A percentile compares a stretch with the other conserved stretches of the same genome.
These are phyloP conservation scores for Merodon equestris DNA, from an alignment of 2,888 invertebrate genomes.

Conservation along the genomic window DNA sequence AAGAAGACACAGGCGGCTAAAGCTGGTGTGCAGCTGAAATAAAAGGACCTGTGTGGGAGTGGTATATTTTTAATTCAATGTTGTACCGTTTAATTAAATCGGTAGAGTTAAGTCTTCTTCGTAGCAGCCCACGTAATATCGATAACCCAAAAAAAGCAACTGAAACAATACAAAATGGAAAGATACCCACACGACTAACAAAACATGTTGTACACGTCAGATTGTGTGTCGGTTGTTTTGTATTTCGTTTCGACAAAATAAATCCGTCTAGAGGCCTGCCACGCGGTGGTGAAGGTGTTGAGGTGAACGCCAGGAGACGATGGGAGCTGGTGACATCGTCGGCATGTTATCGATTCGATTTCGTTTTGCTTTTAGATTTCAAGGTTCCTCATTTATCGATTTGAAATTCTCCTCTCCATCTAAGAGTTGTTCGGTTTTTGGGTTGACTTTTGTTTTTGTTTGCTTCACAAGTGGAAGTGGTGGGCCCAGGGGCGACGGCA, in stretches of 20 bases:
- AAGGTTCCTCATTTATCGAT: constrained; percentile 66
- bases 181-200: no score
- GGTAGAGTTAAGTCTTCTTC: constrained; percentile 12
- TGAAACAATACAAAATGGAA: no score
- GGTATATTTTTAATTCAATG: constrained; percentile 18
- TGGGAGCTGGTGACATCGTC: constrained; percentile 24
- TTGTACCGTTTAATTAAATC: constrained; percentile 58
- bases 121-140: background rate
- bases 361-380: constrained; percentile 60
- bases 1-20: background rate
- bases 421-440: constrained; percentile 40
- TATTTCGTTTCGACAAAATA: no score
- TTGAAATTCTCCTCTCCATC: constrained; percentile 44
- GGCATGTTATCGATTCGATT: constrained; percentile 54
- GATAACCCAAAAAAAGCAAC: background rate
- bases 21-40: no score
- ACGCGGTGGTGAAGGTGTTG: background rate
- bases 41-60: constrained; percentile 22
- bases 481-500: background rate
- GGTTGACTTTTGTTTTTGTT: background rate
- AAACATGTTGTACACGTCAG: no score
- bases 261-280: no score
- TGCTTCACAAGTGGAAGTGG: background rate
- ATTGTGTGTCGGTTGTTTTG: no score
- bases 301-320: background rate